Percentiles rank a stretch among this genome's conserved stretches.
Conservation (phyloP, 2,888 invertebrate genomes). For the Criorhina ranunculi region DNA sequence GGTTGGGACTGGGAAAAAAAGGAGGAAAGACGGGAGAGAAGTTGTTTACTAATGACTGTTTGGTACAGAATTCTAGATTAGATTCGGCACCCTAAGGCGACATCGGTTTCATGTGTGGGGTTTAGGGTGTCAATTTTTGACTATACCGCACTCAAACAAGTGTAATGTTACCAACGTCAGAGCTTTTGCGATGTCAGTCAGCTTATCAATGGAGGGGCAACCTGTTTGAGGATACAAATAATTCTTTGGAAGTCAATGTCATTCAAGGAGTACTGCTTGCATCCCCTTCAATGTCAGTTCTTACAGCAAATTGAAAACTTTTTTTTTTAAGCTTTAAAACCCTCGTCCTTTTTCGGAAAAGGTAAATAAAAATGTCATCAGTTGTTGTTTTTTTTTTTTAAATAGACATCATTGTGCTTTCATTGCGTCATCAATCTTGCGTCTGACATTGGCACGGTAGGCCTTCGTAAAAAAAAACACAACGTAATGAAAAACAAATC, state of each 20-base stretch:
- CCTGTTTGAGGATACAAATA: no score
- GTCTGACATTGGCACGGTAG: background rate
- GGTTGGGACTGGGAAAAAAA: background rate
- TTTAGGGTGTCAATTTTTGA: no score
- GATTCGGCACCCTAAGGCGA: background rate
- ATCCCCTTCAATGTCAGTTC: no score
- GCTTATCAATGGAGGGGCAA: no score
- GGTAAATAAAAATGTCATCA: background rate
- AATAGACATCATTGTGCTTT: background rate
- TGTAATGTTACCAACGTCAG: no score
- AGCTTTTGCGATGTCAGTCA: no score
- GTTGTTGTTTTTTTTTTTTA: background rate
- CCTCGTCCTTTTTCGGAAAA: background rate
- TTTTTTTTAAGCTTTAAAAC: background rate
- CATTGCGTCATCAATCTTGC: slow-evolving; percentile 6
- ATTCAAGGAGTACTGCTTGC: no score
- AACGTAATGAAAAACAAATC: slow-evolving; percentile 47
- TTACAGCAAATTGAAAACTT: no score
- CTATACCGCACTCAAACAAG: no score
- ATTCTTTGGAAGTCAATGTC: no score
- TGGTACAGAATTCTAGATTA: background rate
- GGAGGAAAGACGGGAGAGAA: background rate
- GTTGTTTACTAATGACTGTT: background rate
- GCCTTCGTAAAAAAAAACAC: background rate
- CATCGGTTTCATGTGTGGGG: no score